These are phyloP conservation scores for Nyctibius grandis DNA, from an alignment of 2,797 vertebrate species.

Conservation along the genomic window DNA sequence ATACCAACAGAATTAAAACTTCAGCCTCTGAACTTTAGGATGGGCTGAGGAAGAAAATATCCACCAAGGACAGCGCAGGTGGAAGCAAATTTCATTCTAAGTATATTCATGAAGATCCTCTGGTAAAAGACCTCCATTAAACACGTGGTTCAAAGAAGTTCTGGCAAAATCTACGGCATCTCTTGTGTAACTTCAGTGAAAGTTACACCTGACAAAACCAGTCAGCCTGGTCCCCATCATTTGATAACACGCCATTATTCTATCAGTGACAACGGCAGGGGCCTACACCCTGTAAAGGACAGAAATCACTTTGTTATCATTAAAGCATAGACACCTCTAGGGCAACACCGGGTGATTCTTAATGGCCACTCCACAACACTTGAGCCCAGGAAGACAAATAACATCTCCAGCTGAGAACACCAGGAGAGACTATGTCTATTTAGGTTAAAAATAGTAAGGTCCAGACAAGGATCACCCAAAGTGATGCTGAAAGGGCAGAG, in stretches of 20 bases:
- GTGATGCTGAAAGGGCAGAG: not conserved
- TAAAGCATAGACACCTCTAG: not conserved
- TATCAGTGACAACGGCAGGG: not conserved
- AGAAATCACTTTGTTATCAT: not conserved
- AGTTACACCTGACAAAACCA: not conserved
- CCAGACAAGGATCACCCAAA: not conserved
- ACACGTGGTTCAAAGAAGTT: not conserved
- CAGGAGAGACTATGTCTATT: not conserved
- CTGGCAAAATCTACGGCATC: not conserved
- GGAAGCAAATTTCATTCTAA: not conserved
- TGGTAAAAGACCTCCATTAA: not conserved
- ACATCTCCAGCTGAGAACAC: not conserved
- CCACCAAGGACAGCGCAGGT: not conserved
- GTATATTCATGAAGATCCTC: not conserved
- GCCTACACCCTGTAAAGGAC: not conserved
- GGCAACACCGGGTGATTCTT: not conserved
- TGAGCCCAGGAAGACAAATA: not conserved
- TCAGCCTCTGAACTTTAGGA: not conserved
- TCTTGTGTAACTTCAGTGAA: not conserved
- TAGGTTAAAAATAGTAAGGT: not conserved
- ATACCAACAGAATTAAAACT: not conserved
- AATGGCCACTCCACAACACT: not conserved
- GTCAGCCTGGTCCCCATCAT: not conserved
- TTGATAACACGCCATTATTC: not conserved
- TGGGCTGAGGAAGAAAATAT: not conserved